These are phyloP conservation scores for Gallinago undulata DNA, from an alignment of 2,113 vertebrate species.

Conservation along the genomic window DNA sequence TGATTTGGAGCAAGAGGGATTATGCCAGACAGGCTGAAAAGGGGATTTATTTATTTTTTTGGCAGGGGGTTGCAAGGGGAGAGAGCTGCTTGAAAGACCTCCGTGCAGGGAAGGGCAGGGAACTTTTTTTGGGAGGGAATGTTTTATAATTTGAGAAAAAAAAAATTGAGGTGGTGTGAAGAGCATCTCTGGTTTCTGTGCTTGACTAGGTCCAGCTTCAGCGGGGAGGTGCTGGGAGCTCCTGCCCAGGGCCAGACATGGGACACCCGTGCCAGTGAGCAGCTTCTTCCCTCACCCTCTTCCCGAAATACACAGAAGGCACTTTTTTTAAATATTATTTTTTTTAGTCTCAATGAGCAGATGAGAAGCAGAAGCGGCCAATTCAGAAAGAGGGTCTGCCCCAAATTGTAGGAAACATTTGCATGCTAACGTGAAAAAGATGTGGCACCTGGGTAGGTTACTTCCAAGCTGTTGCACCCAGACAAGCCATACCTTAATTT, in stretches of 20 bases:
- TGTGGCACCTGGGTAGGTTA: background rate
- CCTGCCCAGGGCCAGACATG: background rate
- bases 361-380: background rate
- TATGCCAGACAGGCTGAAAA: background rate
- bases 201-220: background rate
- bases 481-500: fast-evolving
- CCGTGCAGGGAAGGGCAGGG: background rate
- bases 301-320: background rate
- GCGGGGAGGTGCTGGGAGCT: fast-evolving
- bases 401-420: background rate
- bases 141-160: background rate
- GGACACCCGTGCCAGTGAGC: fast-evolving
- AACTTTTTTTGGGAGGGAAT: background rate
- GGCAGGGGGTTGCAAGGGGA: background rate
- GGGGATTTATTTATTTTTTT: background rate
- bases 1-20: background rate
- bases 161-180: background rate
- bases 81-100: background rate
- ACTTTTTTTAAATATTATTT: too few species aligned
- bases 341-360: background rate
- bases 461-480: background rate
- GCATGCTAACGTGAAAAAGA: background rate
- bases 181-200: background rate
- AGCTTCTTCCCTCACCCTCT: background rate
- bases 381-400: background rate